These are phyloP conservation scores for Plestiodon gilberti DNA, from an alignment of 2,113 vertebrate genomes.

Conservation along the genomic window DNA sequence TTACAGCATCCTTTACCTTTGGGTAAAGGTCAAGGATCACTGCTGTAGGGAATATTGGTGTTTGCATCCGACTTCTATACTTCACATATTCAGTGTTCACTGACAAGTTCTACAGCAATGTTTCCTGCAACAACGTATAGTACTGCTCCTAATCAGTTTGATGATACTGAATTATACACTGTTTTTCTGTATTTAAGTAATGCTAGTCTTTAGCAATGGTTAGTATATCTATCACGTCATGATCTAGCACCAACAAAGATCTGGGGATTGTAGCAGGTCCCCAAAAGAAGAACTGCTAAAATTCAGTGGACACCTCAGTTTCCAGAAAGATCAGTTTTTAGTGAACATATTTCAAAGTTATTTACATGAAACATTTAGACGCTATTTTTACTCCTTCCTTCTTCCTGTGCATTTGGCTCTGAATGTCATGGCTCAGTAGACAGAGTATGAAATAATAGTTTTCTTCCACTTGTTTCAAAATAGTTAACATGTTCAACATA, in stretches of 20 bases:
- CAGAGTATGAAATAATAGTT: not conserved
- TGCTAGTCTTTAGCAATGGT: slow-evolving; percentile 9
- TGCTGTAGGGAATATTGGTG: not conserved
- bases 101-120: slow-evolving; percentile 11
- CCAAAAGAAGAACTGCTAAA: slow-evolving; percentile 13
- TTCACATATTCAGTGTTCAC: not conserved
- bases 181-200: slow-evolving; percentile 50
- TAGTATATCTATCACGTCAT: fast-evolving
- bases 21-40: too few species aligned
- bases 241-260: slow-evolving; percentile 24
- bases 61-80: not conserved
- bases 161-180: slow-evolving; percentile 17
- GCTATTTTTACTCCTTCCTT: not conserved
- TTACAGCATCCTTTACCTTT: too few species aligned
- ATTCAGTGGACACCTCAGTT: not conserved
- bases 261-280: not conserved
- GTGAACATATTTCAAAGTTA: slow-evolving; percentile 10
- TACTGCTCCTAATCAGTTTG: slow-evolving; percentile 8
- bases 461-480: slow-evolving; percentile 29
- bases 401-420: not conserved
- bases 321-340: not conserved
- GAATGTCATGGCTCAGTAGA: not conserved
- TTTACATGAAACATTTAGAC: not conserved
- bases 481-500: not conserved
- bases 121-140: not conserved